Evolutionary conservation across 2,113 vertebrate genomes (phyloP).

Genomic region (Scartelaos histophorus): DNA sequence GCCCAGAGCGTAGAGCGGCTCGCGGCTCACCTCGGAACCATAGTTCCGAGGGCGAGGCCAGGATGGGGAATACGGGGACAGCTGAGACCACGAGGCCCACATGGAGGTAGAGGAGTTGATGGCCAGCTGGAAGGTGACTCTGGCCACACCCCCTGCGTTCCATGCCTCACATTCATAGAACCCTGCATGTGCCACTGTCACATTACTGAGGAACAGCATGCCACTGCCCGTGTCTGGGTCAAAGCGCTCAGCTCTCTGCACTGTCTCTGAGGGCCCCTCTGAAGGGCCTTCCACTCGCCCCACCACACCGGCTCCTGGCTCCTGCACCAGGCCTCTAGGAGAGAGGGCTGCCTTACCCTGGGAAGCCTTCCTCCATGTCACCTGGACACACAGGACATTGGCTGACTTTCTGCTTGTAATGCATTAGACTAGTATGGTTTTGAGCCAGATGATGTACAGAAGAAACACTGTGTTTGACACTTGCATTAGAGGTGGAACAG

Average conservation of each 20-base stretch:
- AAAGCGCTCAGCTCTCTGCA: conserved; percentile 61
- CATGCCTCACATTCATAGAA: conserved; percentile 89
- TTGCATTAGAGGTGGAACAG: too few species aligned
- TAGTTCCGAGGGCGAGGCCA: conserved; percentile 64
- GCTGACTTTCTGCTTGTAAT: neutral
- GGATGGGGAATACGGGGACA: conserved; percentile 50
- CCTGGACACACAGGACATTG: conserved; percentile 48
- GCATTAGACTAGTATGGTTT: too few species aligned
- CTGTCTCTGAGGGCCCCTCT: conserved; percentile 28
- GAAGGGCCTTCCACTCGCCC: conserved; percentile 24
- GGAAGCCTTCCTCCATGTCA: conserved; percentile 86
- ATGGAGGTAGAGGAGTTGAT: conserved; percentile 79
- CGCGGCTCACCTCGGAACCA: conserved; percentile 76
- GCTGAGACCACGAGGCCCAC: conserved; percentile 71
- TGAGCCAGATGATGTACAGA: too few species aligned
- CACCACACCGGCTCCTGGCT: conserved; percentile 55
- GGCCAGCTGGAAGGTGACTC: conserved; percentile 82
- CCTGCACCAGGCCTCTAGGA: conserved; percentile 73
- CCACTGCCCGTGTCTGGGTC: conserved; percentile 85
- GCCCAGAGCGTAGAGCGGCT: conserved; percentile 80
- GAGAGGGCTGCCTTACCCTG: conserved; percentile 71
- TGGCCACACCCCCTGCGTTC: conserved; percentile 85
- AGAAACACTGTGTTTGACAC: too few species aligned
- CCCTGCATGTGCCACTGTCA: conserved; percentile 85
- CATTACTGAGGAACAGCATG: conserved; percentile 87